Conservation (phyloP, 2,797 vertebrate species). For the Cryptoprocta ferox region DNA sequence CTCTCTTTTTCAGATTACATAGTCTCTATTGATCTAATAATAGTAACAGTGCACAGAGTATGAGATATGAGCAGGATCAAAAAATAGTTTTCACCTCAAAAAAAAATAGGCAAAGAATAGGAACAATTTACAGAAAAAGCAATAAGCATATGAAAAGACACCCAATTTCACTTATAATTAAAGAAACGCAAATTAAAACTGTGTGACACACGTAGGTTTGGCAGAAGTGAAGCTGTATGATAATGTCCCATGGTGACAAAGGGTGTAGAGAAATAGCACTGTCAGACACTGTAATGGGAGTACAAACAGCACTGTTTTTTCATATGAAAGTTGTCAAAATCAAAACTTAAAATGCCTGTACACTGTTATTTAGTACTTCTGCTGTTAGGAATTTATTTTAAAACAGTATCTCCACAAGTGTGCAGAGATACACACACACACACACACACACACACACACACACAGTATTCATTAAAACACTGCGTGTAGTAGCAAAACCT, state of each 20-base stretch:
- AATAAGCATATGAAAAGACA: conserved; percentile 6
- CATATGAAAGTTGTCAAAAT: neutral
- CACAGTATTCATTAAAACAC: neutral
- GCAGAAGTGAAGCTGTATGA: neutral
- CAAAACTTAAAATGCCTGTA: neutral
- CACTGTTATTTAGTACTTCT: neutral
- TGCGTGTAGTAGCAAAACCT: neutral
- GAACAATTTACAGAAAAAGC: neutral
- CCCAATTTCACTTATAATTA: neutral
- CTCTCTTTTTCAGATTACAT: neutral
- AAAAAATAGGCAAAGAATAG: neutral
- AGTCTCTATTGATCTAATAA: neutral
- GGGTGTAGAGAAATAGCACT: neutral
- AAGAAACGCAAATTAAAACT: neutral
- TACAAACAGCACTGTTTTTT: neutral
- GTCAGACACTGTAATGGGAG: neutral
- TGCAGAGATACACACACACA: neutral
- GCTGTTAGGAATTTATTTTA: neutral
- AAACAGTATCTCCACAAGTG: neutral
- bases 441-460: neutral
- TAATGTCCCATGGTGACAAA: neutral
- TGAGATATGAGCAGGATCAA: neutral
- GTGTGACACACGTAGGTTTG: neutral
- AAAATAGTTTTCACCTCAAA: neutral
- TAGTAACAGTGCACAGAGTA: neutral